Evolutionary conservation across 1,140 invertebrate species (phyloP).

Genomic region (Maniola jurtina): DNA sequence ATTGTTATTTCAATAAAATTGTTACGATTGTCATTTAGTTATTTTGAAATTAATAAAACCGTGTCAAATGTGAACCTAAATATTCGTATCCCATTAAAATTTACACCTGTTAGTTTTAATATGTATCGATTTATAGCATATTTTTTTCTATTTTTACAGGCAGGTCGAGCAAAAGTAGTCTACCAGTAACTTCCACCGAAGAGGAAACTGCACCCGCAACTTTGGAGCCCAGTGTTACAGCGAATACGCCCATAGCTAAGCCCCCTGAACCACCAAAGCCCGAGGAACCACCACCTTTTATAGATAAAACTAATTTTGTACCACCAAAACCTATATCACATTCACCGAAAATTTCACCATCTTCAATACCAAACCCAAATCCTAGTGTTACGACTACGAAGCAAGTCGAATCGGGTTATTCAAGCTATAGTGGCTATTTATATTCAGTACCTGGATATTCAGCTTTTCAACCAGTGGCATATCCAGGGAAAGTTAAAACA

Average conservation of each 20-base stretch:
- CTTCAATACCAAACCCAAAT: conserved; percentile 71
- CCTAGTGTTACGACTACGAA: conserved; percentile 66
- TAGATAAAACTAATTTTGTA: conserved; percentile 52
- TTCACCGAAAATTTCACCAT: conserved; percentile 70
- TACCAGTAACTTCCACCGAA: conserved; percentile 29
- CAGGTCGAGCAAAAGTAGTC: conserved; percentile 32
- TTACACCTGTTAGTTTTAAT: no score
- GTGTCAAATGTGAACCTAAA: neutral
- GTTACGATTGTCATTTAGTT: neutral
- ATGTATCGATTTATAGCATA: neutral
- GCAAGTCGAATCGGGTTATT: conserved; percentile 52
- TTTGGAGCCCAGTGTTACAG: conserved; percentile 29
- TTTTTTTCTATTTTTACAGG: conserved; percentile 48
- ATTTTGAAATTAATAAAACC: neutral
- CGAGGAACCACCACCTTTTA: conserved; percentile 42
- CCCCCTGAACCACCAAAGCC: conserved; percentile 47
- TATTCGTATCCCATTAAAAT: no score
- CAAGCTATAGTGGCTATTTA: conserved; percentile 62
- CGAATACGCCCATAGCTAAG: conserved; percentile 33
- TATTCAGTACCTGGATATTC: conserved; percentile 71
- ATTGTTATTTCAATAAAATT: neutral
- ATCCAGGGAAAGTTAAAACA: conserved; percentile 48
- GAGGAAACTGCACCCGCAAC: conserved; percentile 32
- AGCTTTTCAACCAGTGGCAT: conserved; percentile 67
- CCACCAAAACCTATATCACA: conserved; percentile 55